Base-by-base conservation (phyloP, 1,140 invertebrate genomes). In the Magallana ariakensis region DNA sequence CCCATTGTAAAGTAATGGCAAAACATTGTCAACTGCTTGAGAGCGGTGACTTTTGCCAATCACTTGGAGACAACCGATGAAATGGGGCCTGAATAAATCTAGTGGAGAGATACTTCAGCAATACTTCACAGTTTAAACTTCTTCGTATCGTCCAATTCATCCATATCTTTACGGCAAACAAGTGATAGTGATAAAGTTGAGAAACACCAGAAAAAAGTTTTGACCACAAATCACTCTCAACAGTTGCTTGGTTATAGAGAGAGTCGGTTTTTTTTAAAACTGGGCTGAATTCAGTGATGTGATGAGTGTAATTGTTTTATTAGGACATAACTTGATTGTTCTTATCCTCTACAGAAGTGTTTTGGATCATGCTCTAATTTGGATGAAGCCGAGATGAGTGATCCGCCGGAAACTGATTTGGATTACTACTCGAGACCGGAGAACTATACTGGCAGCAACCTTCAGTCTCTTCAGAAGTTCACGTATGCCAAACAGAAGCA, bases 381-480 rank as follows among this genome's bases (percentile, higher is more conserved):
- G 66, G 66, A 75, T 75, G 22, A 75, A 75, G 66, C 15, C 66
- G 66, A 75, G 10, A 84, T 84, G 82, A 81, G 75, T 19, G 89
- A 92, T 33, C 91, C 91, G 46, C 91, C 89, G 55, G 90, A 91
- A 86, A 91, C 90, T 6, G 92, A 93, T 84, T 84, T 93, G 83
- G 92, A 92, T 85, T 92, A 91, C 57, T 92, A 91, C 83, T 91
- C 92, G 0, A 89, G 90, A 80, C 92, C 92, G 1, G 92, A 93
- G 86, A 93, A 93, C 85, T 93, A 93, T 66, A 91, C 89, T n/a
- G 92, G 92, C 22, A 91, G 90, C 75, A 92, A 90, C 81, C 87
- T 93, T 9, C 89, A 89, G 58, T 62, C 90, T 16, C 60, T 93
- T 11, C 90, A 92, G 80, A 82, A 75, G 15, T 89, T 92, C 57